Base-by-base conservation (phyloP, 2,888 invertebrate genomes). In the Orchesella flavescens region DNA sequence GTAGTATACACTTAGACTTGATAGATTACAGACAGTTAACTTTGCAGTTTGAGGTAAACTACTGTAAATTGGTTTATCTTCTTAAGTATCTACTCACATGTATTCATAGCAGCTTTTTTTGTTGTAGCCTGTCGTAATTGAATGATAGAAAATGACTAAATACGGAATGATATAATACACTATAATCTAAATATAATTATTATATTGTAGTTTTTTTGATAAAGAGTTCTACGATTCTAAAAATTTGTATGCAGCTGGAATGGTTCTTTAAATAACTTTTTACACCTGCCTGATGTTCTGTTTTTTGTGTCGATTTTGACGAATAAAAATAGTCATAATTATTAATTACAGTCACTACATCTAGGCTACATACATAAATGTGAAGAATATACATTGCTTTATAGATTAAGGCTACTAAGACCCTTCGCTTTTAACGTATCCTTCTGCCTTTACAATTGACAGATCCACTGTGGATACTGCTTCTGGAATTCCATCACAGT, bases 391-490 rank as follows among this genome's bases (percentile, higher is more conserved):
- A 66, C 57, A 80, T 21, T 17, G 17, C 65, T 9, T 72, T 68
- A 46, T 1, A 13, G 24, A 21, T 19, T 75, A 80, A 69, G 74
- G 24, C 73, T 80, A 77, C 83, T 83, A 83, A 77, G 83, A 77
- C 71, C 76, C 83, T 77, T 83, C 77, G 19, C 46, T 72, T 72
- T 83, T 83, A 10, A 76, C 82, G 72, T 57, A 83, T 1, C 71
- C 77, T 53, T 84, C 84, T 21, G 84, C 81, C 63, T 84, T 84
- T 19, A 84, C 84, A 46, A 84, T 44, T 12, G 84, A 84, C 34
- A 84, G 69, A 77, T 84, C 84, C 23, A 84, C 82, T 43, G 84
- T 84, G 44, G 84, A 84, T 59, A 84, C 77, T 82, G 81, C 84
- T 68, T 84, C 82, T n/a, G 76, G 82, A 76, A 82, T 82, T 43